phyloP scores from a whole-genome alignment of 2,113 vertebrate species.

The Mus musculus region GRCm39 chr10:105475501-105476000 shows the following conservation, averaged over 20 bases:
- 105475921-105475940: neutral
- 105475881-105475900: neutral
- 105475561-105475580: neutral
- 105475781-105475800: too few relatives aligned
- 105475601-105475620: neutral
- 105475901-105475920: neutral
- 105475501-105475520: neutral
- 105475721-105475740: too few relatives aligned
- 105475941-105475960: neutral
- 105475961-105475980: neutral
- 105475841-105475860: neutral
- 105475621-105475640: neutral
- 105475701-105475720: neutral
- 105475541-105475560: conserved; percentile 4
- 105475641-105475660: neutral
- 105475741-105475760: too few relatives aligned
- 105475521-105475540: conserved; percentile 30
- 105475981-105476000: neutral
- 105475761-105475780: too few relatives aligned
- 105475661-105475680: neutral
- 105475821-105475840: too few relatives aligned
- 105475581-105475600: neutral
- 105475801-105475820: too few relatives aligned
- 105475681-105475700: neutral
- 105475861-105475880: neutral